phyloP scores from a whole-genome alignment of 2,888 invertebrate species.

The Suillia variegata region DNA sequence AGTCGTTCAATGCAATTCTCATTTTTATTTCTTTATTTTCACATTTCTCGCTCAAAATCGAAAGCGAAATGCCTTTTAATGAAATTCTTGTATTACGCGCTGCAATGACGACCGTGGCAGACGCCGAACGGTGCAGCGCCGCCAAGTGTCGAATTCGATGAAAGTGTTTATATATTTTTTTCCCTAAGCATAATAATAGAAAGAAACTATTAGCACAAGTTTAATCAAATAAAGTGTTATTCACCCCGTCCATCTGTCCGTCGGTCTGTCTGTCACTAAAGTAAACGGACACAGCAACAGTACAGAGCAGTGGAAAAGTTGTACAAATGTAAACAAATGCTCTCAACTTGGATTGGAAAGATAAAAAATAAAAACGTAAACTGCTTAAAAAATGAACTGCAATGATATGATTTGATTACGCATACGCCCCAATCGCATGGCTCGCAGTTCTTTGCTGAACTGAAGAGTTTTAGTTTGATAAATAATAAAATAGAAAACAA shows the following conservation, averaged over 20 bases:
- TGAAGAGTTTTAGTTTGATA: too few species aligned
- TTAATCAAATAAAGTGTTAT: slow-evolving; percentile 42
- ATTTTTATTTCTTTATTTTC: too few species aligned
- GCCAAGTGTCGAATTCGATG: slow-evolving; percentile 1
- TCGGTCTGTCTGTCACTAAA: neutral
- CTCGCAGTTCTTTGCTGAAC: too few species aligned
- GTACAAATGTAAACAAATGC: neutral
- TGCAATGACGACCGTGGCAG: neutral
- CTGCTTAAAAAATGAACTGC: too few species aligned
- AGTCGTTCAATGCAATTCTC: too few species aligned
- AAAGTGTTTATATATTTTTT: slow-evolving; percentile 11
- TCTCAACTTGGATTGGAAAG: neutral
- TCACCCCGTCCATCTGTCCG: too few species aligned
- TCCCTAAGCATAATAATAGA: slow-evolving; percentile 20
- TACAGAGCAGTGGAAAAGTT: neutral
- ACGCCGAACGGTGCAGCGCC: neutral
- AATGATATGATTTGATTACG: too few species aligned
- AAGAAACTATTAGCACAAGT: slow-evolving; percentile 27
- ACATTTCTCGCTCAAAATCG: too few species aligned
- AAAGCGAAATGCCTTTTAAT: neutral
- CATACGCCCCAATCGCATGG: slow-evolving; percentile 15
- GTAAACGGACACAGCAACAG: neutral
- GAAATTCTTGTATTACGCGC: neutral
- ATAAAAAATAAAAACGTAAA: neutral
- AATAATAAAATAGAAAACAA: too few species aligned